Conservation (phyloP, 2,888 invertebrate species). For the Loripinus fragilis region DNA sequence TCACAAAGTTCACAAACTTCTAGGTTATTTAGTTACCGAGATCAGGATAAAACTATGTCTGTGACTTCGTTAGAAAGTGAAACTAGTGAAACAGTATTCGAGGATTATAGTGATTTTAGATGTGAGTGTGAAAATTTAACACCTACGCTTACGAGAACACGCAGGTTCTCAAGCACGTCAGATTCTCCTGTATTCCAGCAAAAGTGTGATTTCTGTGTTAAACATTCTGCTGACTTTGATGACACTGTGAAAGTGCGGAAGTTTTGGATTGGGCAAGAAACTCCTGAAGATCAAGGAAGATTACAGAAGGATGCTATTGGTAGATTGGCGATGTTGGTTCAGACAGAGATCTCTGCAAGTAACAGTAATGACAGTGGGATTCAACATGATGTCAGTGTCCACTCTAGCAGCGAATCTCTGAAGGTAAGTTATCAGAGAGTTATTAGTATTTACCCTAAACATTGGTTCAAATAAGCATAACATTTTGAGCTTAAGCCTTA, state of each 20-base stretch:
- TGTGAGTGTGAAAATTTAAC: constrained; percentile 24
- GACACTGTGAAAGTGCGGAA: background rate
- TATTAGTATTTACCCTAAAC: background rate
- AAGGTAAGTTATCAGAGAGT: constrained; percentile 61
- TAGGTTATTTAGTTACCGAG: background rate
- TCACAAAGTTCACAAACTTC: constrained; percentile 52
- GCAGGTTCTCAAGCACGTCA: background rate
- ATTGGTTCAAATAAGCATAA: too few relatives aligned
- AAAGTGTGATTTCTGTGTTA: background rate
- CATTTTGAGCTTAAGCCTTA: too few relatives aligned
- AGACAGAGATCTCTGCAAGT: constrained; percentile 71
- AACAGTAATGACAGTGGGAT: constrained; percentile 80
- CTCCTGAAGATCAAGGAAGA: background rate
- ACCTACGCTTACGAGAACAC: background rate
- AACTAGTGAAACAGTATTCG: constrained; percentile 12
- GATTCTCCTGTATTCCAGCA: background rate
- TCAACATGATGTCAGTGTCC: constrained; percentile 73
- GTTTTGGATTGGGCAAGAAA: background rate
- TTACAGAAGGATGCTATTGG: constrained; percentile 46
- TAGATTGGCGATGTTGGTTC: constrained; percentile 50
- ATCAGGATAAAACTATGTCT: constrained; percentile 30
- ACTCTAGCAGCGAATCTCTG: constrained; percentile 75
- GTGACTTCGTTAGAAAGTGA: constrained; percentile 54
- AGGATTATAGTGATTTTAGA: background rate
- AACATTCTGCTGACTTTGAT: background rate